Percentiles rank a stretch among this genome's conserved stretches.
These are phyloP conservation scores for Carollia perspicillata DNA, from an alignment of 2,113 vertebrate genomes.

Conservation along the genomic window DNA sequence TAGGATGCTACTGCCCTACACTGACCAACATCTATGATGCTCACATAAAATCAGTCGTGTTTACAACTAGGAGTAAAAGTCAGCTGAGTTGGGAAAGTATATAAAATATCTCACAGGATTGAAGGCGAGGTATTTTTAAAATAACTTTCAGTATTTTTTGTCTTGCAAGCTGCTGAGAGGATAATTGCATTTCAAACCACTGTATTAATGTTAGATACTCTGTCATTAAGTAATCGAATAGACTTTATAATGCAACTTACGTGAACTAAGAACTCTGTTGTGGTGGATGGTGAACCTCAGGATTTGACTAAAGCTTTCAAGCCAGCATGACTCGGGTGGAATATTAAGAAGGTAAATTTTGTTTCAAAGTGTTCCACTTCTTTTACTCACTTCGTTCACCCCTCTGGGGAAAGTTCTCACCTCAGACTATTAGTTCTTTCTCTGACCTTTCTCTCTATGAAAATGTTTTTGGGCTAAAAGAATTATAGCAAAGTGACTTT, in stretches of 20 bases:
- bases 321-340: background rate
- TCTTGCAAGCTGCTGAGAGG: background rate
- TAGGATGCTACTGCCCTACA: background rate
- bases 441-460: background rate
- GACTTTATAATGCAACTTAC: background rate
- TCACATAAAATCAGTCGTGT: background rate
- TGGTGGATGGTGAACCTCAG: background rate
- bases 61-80: background rate
- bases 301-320: background rate
- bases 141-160: constrained; percentile 16
- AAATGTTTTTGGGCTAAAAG: background rate
- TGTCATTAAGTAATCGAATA: background rate
- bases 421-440: background rate
- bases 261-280: background rate
- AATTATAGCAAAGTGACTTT: background rate
- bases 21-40: background rate
- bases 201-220: background rate
- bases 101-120: background rate
- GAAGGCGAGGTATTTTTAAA: background rate
- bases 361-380: background rate
- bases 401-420: background rate
- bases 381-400: background rate
- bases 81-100: background rate
- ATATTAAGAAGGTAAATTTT: background rate
- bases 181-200: constrained; percentile 32